Conservation (phyloP, 2,797 vertebrate genomes). For the Mus caroli region DNA sequence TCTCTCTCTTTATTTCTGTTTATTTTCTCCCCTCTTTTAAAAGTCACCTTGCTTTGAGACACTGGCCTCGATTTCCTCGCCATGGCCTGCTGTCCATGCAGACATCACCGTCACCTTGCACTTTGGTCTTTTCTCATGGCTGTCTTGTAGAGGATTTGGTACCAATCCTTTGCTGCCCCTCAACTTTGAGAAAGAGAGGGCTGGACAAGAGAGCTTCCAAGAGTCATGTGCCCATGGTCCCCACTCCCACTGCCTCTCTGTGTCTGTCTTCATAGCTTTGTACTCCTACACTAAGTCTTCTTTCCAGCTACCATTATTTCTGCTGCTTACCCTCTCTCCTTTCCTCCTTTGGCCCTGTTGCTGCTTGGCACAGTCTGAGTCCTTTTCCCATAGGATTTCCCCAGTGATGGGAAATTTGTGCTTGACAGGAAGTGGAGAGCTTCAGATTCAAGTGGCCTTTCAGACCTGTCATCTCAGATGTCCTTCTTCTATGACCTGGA, state of each 20-base stretch:
- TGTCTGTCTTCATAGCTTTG: not conserved
- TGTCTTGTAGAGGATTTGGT: not conserved
- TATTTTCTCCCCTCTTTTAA: not conserved
- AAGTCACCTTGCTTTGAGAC: not conserved
- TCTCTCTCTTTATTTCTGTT: not conserved
- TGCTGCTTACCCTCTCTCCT: not conserved
- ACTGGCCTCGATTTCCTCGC: not conserved
- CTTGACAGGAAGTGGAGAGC: not conserved
- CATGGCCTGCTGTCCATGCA: not conserved
- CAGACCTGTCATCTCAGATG: not conserved
- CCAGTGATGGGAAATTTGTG: not conserved
- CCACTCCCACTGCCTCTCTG: not conserved
- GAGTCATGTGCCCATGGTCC: no score
- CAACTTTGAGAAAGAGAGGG: not conserved
- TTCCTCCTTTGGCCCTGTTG: not conserved
- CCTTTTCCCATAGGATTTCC: not conserved
- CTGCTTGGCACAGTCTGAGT: not conserved
- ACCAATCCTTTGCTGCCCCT: not conserved
- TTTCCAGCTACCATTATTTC: not conserved
- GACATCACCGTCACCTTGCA: not conserved
- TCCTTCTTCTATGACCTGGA: rapidly evolving
- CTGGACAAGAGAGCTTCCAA: not conserved
- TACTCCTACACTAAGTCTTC: not conserved
- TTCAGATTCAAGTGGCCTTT: not conserved
- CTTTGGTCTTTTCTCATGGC: not conserved